A percentile compares a stretch with the other conserved stretches of the same genome.
Evolutionary conservation across 2,797 vertebrate genomes (phyloP).

Genomic region (Lepilemur septentrionalis): DNA sequence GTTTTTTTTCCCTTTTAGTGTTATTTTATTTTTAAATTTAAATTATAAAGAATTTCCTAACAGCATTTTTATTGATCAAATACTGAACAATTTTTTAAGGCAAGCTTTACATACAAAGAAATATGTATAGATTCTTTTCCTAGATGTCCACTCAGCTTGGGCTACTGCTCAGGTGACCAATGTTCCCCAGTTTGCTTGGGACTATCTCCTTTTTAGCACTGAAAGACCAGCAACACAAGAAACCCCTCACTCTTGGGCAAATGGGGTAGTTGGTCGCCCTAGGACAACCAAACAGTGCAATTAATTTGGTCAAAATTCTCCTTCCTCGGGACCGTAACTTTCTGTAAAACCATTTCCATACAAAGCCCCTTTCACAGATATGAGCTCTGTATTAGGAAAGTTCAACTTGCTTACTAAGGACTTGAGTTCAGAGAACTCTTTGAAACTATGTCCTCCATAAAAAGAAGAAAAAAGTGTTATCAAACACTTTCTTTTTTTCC

Average conservation of each 20-base stretch:
- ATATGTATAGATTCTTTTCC: not conserved
- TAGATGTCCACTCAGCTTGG: not conserved
- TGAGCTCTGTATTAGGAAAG: not conserved
- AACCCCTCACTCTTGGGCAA: not conserved
- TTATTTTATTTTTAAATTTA: not conserved
- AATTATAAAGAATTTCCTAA: not conserved
- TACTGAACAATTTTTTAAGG: not conserved
- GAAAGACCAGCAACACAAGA: not conserved
- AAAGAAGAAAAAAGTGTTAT: no score
- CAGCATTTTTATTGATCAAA: not conserved
- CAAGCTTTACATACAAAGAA: not conserved
- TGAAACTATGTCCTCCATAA: not conserved
- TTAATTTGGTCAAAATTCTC: not conserved
- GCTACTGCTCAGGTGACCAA: not conserved
- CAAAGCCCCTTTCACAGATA: constrained; percentile 11
- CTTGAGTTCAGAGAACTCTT: constrained; percentile 10
- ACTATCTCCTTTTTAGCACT: not conserved
- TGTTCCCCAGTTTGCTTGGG: not conserved
- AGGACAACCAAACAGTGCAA: not conserved
- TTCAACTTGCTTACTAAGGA: constrained; percentile 9
- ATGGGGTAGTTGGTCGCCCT: not conserved
- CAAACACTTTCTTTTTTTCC: constrained; percentile 34
- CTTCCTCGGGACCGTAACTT: not conserved
- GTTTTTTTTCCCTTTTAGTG: not conserved
- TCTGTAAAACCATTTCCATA: not conserved